Evolutionary conservation across 1,140 invertebrate genomes (phyloP).

Genomic region (Zaprionus camerounensis): DNA sequence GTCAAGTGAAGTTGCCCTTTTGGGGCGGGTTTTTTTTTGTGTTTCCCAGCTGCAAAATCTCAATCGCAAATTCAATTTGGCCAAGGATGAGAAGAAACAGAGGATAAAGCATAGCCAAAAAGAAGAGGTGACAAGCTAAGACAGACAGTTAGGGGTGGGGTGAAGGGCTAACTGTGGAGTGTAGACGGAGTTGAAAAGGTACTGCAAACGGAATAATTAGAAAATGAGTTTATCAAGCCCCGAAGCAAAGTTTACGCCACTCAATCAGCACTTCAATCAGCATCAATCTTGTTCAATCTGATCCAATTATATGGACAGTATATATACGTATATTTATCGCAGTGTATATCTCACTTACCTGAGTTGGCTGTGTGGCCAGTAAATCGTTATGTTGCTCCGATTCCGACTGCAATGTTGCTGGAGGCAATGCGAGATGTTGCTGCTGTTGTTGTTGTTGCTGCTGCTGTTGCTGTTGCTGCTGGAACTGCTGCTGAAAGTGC

Average conservation of each 20-base stretch:
- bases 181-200: not conserved
- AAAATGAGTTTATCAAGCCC: slow-evolving; percentile 49
- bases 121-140: not conserved
- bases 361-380: slow-evolving; percentile 66
- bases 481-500: slow-evolving; percentile 70
- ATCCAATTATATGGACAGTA: slow-evolving; percentile 23
- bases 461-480: slow-evolving; percentile 58
- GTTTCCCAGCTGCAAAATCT: slow-evolving; percentile 51
- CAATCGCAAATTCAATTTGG: slow-evolving; percentile 66
- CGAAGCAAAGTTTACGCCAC: slow-evolving; percentile 4
- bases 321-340: not conserved
- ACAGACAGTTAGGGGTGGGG: not conserved
- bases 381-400: slow-evolving; percentile 58
- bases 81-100: not conserved
- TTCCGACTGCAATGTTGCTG: slow-evolving; percentile 23
- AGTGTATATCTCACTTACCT: slow-evolving; percentile 49
- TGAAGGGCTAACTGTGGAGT: not conserved
- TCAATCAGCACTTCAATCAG: slow-evolving; percentile 12
- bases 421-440: slow-evolving; percentile 30
- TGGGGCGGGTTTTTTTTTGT: slow-evolving; percentile 32
- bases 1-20: slow-evolving; percentile 53
- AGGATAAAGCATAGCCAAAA: not conserved
- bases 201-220: slow-evolving; percentile 61
- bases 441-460: slow-evolving; percentile 37
- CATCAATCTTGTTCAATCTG: slow-evolving; percentile 13